Evolutionary conservation across 2,797 vertebrate species (phyloP), one percentile per base, ranked within the genome.

Genomic region (Tragelaphus eurycerus): DNA sequence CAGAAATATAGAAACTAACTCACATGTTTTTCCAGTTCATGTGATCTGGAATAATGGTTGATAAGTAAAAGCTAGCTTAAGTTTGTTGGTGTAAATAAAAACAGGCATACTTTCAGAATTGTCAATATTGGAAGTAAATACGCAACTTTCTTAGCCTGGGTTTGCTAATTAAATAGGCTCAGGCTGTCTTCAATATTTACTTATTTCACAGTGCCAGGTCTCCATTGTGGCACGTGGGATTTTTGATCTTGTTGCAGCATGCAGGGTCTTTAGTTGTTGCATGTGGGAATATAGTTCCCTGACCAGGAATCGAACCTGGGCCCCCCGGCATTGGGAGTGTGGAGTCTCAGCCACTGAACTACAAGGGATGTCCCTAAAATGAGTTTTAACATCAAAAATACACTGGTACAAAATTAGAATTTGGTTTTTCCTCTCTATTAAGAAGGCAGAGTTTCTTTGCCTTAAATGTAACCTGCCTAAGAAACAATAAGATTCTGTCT

Each of bases 151-250:
- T 48, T 15, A 16, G 74, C 43, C 25, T 78, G 43, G 14, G 74
- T 48, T 48, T 78, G 27, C 74, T 48, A 78, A 31, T 78, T 8
- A 78, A 46, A 78, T 5, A 78, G 74, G 27, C 43, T 78, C 43
- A 48, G 46, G 23, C 38, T 14, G 6, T 38, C 67, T 74, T 74
- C 12, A 43, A 0, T 43, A 25, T 25, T 74, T 43, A 3, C 7
- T 67, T 74, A 38, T 74, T 23, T 25, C 38, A 25, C 67, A 38
- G 21, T 25, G 38, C 38, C 67, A 74, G 38, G 67, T 74, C 21
- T 74, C 1, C 0, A 6, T 4, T 74, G 21, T 25, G 64, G 67
- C 67, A 21, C 0, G 3, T 71, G 34, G 67, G 21, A 7, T 25
- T 43, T 34, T 74, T 43, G 21, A 43, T 74, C 67, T 74, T 43